Percentiles rank a stretch among this genome's conserved stretches.
phyloP scores from a whole-genome alignment of 2,888 invertebrate genomes.

The Bellardia pandia region DNA sequence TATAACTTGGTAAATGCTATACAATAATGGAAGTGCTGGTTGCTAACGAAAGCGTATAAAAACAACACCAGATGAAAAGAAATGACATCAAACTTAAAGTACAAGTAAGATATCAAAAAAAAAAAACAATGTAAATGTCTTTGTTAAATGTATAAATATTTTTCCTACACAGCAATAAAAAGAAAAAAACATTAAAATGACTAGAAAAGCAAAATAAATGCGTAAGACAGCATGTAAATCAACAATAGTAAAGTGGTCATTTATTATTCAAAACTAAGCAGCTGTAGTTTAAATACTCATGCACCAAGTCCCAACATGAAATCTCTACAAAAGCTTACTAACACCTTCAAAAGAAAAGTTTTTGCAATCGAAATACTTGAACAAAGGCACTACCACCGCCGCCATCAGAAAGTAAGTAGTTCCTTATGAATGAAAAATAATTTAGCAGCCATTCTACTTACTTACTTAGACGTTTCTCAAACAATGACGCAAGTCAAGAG shows the following conservation, averaged over 20 bases:
- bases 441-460: not conserved
- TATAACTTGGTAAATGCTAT: too few relatives aligned
- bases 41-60: slow-evolving; percentile 3
- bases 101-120: slow-evolving; percentile 8
- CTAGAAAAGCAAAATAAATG: slow-evolving; percentile 26
- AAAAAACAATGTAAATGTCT: slow-evolving; percentile 46
- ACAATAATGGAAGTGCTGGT: not conserved
- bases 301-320: not conserved
- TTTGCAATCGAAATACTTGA: not conserved
- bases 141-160: slow-evolving; percentile 55
- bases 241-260: slow-evolving; percentile 61
- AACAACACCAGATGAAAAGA: slow-evolving; percentile 8
- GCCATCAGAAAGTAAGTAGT: not conserved
- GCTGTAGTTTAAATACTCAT: not conserved
- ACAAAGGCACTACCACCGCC: not conserved
- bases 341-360: slow-evolving; percentile 48
- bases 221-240: slow-evolving; percentile 42
- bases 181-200: slow-evolving; percentile 33
- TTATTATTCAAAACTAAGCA: slow-evolving; percentile 65
- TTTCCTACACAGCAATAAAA: not conserved
- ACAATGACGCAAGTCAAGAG: slow-evolving; percentile 33
- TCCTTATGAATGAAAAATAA: not conserved
- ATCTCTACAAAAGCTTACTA: not conserved
- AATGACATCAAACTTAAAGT: slow-evolving; percentile 30
- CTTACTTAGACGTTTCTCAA: not conserved